Conservation (phyloP, 2,113 vertebrate genomes). For the Malurus melanocephalus region DNA sequence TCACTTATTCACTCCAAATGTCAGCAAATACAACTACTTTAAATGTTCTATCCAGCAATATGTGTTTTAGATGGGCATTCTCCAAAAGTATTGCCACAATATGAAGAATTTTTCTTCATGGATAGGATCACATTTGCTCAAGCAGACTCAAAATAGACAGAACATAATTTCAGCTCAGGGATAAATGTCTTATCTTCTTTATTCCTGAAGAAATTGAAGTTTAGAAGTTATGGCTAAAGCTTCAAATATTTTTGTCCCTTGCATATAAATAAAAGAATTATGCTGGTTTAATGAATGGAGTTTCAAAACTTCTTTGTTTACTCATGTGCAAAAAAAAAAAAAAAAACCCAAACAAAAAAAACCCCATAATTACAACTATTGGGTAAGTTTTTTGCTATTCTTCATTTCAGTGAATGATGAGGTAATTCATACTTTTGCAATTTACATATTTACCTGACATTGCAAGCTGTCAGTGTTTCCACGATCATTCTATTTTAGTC, state of each 20-base stretch:
- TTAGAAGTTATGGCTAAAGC: neutral
- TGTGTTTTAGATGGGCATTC: neutral
- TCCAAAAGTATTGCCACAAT: neutral
- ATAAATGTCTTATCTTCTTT: neutral
- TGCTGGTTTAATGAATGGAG: neutral
- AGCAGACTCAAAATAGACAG: neutral
- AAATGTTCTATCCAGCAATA: neutral
- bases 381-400: neutral
- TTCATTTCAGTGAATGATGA: neutral
- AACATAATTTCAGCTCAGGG: neutral
- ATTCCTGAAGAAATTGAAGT: neutral
- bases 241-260: neutral
- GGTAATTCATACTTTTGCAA: neutral
- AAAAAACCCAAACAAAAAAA: neutral
- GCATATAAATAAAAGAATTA: neutral
- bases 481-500: neutral
- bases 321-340: neutral
- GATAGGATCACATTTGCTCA: neutral
- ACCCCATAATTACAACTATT: neutral
- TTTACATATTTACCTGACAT: neutral
- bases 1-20: neutral
- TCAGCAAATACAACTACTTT: neutral
- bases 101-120: neutral
- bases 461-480: neutral
- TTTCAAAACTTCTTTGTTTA: neutral